Conservation (phyloP, 2,113 vertebrate species). For the Salminus brasiliensis region DNA sequence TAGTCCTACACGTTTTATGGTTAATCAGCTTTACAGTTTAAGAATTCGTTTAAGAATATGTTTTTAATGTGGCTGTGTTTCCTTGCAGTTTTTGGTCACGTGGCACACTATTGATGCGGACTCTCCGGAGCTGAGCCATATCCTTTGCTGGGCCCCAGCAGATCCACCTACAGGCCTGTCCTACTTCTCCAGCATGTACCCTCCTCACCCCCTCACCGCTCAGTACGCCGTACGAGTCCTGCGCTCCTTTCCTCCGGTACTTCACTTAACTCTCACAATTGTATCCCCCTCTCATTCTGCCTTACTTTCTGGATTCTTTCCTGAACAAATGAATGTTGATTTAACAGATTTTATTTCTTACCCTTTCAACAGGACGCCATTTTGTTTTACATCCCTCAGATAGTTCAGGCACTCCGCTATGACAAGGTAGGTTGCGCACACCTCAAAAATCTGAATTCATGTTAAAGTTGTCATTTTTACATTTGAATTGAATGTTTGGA, state of each 20-base stretch:
- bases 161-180: conserved; percentile 97
- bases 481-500: too few relatives aligned
- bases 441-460: too few relatives aligned
- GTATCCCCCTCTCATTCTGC: too few relatives aligned
- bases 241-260: conserved; percentile 93
- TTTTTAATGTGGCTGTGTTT: conserved; percentile 31
- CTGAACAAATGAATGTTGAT: too few relatives aligned
- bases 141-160: conserved; percentile 92
- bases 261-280: neutral
- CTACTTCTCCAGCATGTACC: conserved; percentile 97
- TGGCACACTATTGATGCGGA: conserved; percentile 98
- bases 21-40: too few relatives aligned
- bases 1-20: too few relatives aligned
- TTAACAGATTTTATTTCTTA: neutral
- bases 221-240: conserved; percentile 97
- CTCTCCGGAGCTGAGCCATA: conserved; percentile 93
- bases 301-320: too few relatives aligned
- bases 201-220: conserved; percentile 93
- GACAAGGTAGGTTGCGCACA: too few relatives aligned
- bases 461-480: too few relatives aligned
- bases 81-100: conserved; percentile 89
- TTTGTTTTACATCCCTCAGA: conserved; percentile 98
- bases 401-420: conserved; percentile 94
- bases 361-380: conserved; percentile 86
- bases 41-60: too few relatives aligned